Conservation (phyloP, 1,140 invertebrate species). For the Nasonia longicornis region DNA sequence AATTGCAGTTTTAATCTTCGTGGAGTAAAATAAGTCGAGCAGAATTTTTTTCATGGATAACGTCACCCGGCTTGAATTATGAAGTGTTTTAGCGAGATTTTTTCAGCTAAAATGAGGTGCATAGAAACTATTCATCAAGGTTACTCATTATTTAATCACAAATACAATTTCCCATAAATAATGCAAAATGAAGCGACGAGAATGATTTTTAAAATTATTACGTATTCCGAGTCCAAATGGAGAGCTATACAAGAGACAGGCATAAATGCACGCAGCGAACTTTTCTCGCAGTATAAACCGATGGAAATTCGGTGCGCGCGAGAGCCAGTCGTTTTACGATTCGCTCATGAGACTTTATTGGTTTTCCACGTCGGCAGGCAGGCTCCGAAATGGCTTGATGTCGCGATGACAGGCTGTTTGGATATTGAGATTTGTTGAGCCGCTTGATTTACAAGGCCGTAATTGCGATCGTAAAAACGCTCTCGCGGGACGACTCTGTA, state of each 20-base stretch:
- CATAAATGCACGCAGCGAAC: not conserved
- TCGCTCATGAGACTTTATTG: constrained; percentile 37
- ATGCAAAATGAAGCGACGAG: too few relatives aligned
- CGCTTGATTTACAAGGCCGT: constrained; percentile 43
- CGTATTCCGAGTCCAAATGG: not conserved
- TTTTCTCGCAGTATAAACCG: constrained; percentile 4
- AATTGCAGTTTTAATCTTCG: too few relatives aligned
- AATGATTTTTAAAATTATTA: too few relatives aligned
- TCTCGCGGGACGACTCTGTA: constrained; percentile 26
- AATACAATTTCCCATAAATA: too few relatives aligned
- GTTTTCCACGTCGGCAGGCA: constrained; percentile 30
- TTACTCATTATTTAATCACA: too few relatives aligned
- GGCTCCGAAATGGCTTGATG: constrained; percentile 24
- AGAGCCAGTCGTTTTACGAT: constrained; percentile 31
- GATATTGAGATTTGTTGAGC: constrained; percentile 29
- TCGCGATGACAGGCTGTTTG: constrained; percentile 27
- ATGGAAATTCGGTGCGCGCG: not conserved
- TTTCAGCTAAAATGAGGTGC: too few relatives aligned
- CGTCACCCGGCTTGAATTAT: too few relatives aligned
- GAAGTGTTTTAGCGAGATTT: too few relatives aligned
- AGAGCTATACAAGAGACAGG: too few relatives aligned
- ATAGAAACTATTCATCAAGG: too few relatives aligned
- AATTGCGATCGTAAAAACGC: constrained; percentile 41
- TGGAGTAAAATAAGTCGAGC: too few relatives aligned
- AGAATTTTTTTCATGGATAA: too few relatives aligned